Percentiles rank a stretch among this genome's conserved stretches.
Conservation (phyloP, 2,888 invertebrate genomes). For the Panopea generosa region DNA sequence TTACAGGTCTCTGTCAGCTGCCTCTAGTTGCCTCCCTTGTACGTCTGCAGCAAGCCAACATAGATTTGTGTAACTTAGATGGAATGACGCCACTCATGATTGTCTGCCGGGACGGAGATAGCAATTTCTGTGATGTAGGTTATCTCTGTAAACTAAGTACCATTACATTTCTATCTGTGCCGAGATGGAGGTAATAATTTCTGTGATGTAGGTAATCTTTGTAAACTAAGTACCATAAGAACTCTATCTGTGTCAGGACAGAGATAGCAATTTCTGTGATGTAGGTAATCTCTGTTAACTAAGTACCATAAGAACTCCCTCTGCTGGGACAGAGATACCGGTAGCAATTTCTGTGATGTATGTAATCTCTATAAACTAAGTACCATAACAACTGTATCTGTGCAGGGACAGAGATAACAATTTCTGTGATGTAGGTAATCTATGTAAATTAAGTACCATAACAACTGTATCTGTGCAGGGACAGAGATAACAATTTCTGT, state of each 20-base stretch:
- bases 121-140: conserved; percentile 80
- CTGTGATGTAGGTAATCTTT: conserved; percentile 77
- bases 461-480: too few relatives aligned
- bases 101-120: conserved; percentile 73
- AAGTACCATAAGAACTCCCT: too few relatives aligned
- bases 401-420: too few relatives aligned
- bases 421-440: too few relatives aligned
- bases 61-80: conserved; percentile 75
- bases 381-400: too few relatives aligned
- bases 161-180: too few relatives aligned
- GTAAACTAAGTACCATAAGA: too few relatives aligned
- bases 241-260: conserved; percentile 71
- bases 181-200: conserved; percentile 73
- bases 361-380: too few relatives aligned
- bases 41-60: conserved; percentile 76
- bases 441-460: too few relatives aligned
- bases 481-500: too few relatives aligned
- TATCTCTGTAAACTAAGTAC: too few relatives aligned
- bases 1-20: conserved; percentile 74
- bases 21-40: conserved; percentile 75
- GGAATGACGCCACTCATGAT: conserved; percentile 81
- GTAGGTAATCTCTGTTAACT: conserved; percentile 73
- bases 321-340: conserved; percentile 74
- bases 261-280: conserved; percentile 78
- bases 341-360: conserved; percentile 80